Evolutionary conservation across 2,888 invertebrate species (phyloP), one percentile per base, ranked within the genome.

Genomic region (Lasius platythorax): DNA sequence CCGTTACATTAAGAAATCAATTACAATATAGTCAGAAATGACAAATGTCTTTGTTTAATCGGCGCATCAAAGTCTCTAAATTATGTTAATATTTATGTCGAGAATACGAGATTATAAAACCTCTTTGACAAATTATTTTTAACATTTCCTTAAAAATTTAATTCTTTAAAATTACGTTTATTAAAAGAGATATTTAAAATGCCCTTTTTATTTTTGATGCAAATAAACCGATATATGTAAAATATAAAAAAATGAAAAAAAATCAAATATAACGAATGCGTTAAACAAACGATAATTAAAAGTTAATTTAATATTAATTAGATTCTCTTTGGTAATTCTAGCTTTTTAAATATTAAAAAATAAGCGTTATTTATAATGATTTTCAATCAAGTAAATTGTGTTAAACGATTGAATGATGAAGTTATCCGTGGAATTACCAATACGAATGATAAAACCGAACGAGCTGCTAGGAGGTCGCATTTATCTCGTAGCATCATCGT

Each of bases 1-100:
- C 87, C 78, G 75, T 87, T 82, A 83, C 78, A 79, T 83, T 66
- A 63, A 72, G 46, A 85, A 87, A 82, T 89, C 76, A 82, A 84
- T 61, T 81, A 58, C 63, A 82, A 79, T 72, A 58, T 82, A 28
- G 68, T 61, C 64, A 46, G 28, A 72, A 70, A 28, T 61, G 46
- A 81, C 37, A 72, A 81, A 63, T 28, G n/a, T 18, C 56, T 56
- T 56, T 46, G 37, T 70, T 70, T 53, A 50, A 33, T 53, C 58
- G 79, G 12, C 58, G 46, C 70, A 61, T 79, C 37, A 79, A 79
- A 61, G 63, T 79, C 79, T 70, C 67, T 6, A 9, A 33, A 46
- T 23, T 6, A n/a, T n/a, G 18, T 68, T 12, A 12, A 30, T 56
- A 56, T 81, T 53, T 61, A 3, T 15, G 12, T 5, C 46, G 3